Base-by-base conservation (phyloP, 2,888 invertebrate genomes). In the Morpho helenor region DNA sequence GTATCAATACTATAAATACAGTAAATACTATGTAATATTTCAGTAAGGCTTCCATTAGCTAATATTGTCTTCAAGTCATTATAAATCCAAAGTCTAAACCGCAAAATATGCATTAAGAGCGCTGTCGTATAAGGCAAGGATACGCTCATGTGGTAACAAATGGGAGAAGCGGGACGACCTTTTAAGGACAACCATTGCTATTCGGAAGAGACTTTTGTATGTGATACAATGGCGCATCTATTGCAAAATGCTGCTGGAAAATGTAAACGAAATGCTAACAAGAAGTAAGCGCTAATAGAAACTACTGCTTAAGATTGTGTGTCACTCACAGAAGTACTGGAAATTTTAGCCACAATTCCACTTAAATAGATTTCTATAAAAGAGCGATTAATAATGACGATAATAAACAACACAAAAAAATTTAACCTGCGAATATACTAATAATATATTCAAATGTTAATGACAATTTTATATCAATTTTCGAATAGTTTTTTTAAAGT, bases 221-320 rank as follows among this genome's bases (percentile, higher is more conserved):
- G 73, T 76, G 78, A 76, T 75, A 86, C 87, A 87, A 87, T 86
- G 76, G 85, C 72, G 77, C 84, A 85, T 86, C 82, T 81, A 85
- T 85, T 82, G 81, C 79, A 72, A 73, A 16, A 51, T 51, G 60
- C 44, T 57, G 54, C 53, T 54, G 56, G 59, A 52, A 60, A 57
- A 59, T 45, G 59, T 73, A 77, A 74, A 71, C 78, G 69, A 74
- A 81, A 79, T 80, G 76, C 76, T 84, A 84, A 85, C 85, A 82
- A 85, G 76, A 74, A 70, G 73, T 74, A 74, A 72, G 72, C 69
- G 73, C 79, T 86, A 86, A 85, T 84, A 84, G 84, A 84, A 84
- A 79, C 82, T 84, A 84, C 82, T 73, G 80, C 82, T 71, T 48
- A 57, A 56, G 56, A 53, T 39, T 48, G 47, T 54, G 47, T 54